Conservation (phyloP, 2,888 invertebrate species). For the Micropterix aruncella region DNA sequence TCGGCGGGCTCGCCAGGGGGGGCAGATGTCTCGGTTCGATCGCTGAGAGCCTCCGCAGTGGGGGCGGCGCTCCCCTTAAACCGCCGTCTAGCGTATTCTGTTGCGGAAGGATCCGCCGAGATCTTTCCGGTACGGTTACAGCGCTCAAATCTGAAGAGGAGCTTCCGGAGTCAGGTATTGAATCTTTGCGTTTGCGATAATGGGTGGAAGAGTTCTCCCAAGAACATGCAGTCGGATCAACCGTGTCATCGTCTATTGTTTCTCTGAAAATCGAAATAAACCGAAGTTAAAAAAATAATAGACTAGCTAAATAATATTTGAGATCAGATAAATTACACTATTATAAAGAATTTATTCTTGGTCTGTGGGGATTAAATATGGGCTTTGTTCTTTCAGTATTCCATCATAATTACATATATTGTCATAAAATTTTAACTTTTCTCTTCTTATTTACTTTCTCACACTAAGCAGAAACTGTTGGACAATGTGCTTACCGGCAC, state of each 20-base stretch:
- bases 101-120: constrained; percentile 49
- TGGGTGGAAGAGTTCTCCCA: constrained; percentile 20
- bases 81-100: constrained; percentile 56
- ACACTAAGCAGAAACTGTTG: too few relatives aligned
- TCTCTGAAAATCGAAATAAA: too few relatives aligned
- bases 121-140: constrained; percentile 35
- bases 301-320: background rate
- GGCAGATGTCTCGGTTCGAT: constrained; percentile 44
- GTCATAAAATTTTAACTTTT: too few relatives aligned
- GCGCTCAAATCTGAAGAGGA: constrained; percentile 63
- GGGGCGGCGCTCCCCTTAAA: constrained; percentile 34
- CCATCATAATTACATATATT: too few relatives aligned
- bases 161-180: constrained; percentile 53
- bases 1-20: constrained; percentile 32
- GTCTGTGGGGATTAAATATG: too few relatives aligned
- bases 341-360: too few relatives aligned
- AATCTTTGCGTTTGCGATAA: constrained; percentile 44
- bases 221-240: constrained; percentile 20
- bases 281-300: background rate
- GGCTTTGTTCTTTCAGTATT: too few relatives aligned
- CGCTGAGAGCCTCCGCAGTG: constrained; percentile 29
- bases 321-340: too few relatives aligned
- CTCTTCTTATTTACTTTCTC: too few relatives aligned
- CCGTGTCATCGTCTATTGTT: constrained; percentile 25
- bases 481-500: too few relatives aligned